Conservation (phyloP, 1,140 invertebrate species). For the Drosophila teissieri region DNA sequence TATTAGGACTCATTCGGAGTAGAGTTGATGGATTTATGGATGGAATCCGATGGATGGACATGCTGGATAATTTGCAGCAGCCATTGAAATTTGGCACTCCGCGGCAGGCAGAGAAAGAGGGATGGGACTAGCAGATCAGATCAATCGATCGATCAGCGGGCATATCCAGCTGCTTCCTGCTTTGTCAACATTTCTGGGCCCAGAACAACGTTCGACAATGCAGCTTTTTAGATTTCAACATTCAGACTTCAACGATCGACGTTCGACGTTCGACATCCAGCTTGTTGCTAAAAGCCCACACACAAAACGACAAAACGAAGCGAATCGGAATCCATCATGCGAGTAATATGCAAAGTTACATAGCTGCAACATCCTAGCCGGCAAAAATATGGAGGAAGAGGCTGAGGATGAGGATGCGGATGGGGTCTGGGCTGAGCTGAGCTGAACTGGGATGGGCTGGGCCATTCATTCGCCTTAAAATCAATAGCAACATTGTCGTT, state of each 20-base stretch:
- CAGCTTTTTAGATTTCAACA: constrained; percentile 10
- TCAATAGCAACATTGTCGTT: constrained; percentile 60
- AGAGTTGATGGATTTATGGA: constrained; percentile 44
- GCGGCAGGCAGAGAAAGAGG: not conserved
- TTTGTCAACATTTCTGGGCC: constrained; percentile 43
- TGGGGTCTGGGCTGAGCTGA: constrained; percentile 9
- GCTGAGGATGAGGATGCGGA: not conserved
- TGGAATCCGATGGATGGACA: constrained; percentile 33
- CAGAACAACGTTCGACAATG: constrained; percentile 21
- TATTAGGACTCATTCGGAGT: constrained; percentile 21
- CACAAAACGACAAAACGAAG: constrained; percentile 64
- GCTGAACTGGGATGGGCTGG: constrained; percentile 9
- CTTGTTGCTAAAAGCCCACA: constrained; percentile 65
- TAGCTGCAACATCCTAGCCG: constrained; percentile 30
- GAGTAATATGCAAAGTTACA: constrained; percentile 77
- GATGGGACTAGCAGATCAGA: constrained; percentile 14
- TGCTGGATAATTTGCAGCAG: constrained; percentile 30
- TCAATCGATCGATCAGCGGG: constrained; percentile 30
- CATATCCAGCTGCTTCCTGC: constrained; percentile 56
- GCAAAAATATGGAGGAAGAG: constrained; percentile 7
- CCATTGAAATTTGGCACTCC: constrained; percentile 37
- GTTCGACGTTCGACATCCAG: constrained; percentile 28
- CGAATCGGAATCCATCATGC: constrained; percentile 76
- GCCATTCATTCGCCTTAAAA: constrained; percentile 63
- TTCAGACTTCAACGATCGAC: constrained; percentile 17